Percentiles rank a stretch among this genome's conserved stretches.
phyloP scores from a whole-genome alignment of 2,888 invertebrate species.

The Luffia ferchaultella region DNA sequence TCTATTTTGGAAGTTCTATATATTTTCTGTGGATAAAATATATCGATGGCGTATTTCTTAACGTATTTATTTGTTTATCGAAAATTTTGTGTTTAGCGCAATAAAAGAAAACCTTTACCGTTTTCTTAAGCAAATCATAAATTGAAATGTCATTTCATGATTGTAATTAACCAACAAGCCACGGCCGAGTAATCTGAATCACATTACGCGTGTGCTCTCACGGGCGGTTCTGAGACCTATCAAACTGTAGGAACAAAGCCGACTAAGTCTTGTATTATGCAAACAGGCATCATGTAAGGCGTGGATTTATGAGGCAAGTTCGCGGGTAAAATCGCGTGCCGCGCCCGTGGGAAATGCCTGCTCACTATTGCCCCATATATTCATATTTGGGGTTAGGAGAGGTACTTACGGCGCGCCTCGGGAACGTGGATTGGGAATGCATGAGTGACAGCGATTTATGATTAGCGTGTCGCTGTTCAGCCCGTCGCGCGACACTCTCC shows the following conservation, averaged over 20 bases:
- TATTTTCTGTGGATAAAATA: too few species aligned
- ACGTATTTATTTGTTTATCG: too few species aligned
- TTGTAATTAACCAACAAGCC: neutral
- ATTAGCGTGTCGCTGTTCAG: too few species aligned
- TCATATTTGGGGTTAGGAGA: slow-evolving; percentile 44
- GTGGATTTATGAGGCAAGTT: slow-evolving; percentile 63
- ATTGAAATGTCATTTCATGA: neutral
- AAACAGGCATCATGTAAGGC: slow-evolving; percentile 64
- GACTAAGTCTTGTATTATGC: slow-evolving; percentile 63
- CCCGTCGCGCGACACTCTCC: neutral
- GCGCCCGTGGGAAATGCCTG: slow-evolving; percentile 34
- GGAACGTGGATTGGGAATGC: slow-evolving; percentile 17
- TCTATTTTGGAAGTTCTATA: too few species aligned
- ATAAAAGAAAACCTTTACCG: too few species aligned
- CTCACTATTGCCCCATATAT: slow-evolving; percentile 48
- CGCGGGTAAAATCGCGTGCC: slow-evolving; percentile 46
- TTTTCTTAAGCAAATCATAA: neutral
- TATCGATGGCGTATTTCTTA: too few species aligned
- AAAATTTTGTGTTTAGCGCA: too few species aligned
- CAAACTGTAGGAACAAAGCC: slow-evolving; percentile 53
- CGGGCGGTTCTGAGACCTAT: slow-evolving; percentile 29
- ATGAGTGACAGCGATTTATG: slow-evolving; percentile 29
- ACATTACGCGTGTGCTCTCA: neutral
- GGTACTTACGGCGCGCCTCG: slow-evolving; percentile 9
- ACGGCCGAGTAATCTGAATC: neutral